Evolutionary conservation across 2,888 invertebrate species (phyloP).

Genomic region (Amiota minor): DNA sequence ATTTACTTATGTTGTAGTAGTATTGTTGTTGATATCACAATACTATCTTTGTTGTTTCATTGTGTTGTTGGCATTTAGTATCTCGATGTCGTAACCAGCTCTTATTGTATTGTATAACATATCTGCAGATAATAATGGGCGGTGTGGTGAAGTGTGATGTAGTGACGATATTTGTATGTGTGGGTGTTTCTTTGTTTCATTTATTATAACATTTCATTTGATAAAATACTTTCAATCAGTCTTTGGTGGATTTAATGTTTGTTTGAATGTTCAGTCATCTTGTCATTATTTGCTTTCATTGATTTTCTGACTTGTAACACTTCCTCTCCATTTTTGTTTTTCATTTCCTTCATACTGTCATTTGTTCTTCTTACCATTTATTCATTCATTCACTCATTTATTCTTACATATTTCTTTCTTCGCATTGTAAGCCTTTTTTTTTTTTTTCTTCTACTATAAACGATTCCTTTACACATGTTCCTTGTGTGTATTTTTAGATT

Average conservation of each 20-base stretch:
- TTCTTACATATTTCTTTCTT: slow-evolving; percentile 61
- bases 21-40: not conserved
- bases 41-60: slow-evolving; percentile 11
- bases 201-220: slow-evolving; percentile 49
- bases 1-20: slow-evolving; percentile 7
- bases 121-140: slow-evolving; percentile 3
- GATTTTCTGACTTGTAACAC: slow-evolving; percentile 13
- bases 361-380: slow-evolving; percentile 52
- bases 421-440: slow-evolving; percentile 48
- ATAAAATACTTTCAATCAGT: slow-evolving; percentile 54
- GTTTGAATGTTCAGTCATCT: too few relatives aligned
- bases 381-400: slow-evolving; percentile 60
- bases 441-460: slow-evolving; percentile 2
- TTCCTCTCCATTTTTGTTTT: slow-evolving; percentile 7
- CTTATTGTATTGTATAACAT: slow-evolving; percentile 2
- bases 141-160: not conserved
- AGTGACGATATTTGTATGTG: not conserved
- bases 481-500: slow-evolving; percentile 27
- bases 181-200: slow-evolving; percentile 33
- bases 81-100: slow-evolving; percentile 16
- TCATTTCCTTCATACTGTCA: slow-evolving; percentile 41
- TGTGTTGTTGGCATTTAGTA: slow-evolving; percentile 17
- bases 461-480: slow-evolving; percentile 12
- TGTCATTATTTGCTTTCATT: slow-evolving; percentile 17
- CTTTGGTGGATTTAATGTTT: slow-evolving; percentile 32